phyloP scores from a whole-genome alignment of 2,888 invertebrate genomes.

The Hirtodrosophila trivittata region DNA sequence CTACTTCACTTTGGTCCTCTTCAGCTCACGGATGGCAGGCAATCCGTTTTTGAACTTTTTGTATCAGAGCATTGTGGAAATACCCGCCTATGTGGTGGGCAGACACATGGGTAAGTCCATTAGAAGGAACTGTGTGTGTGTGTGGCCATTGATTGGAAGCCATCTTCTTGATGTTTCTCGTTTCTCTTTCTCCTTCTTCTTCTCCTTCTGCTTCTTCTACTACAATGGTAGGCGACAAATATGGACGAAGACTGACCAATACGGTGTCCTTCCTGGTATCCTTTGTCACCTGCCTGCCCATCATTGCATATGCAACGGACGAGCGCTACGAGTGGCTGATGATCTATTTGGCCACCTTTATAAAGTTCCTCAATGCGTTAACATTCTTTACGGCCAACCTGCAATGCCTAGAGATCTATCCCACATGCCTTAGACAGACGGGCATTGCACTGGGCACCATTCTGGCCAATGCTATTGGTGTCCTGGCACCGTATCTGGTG shows the following conservation, averaged over 20 bases:
- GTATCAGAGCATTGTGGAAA: conserved; percentile 86
- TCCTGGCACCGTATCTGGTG: conserved; percentile 87
- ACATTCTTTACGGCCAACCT: conserved; percentile 86
- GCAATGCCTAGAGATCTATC: conserved; percentile 88
- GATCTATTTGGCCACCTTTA: conserved; percentile 83
- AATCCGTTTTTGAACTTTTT: conserved; percentile 88
- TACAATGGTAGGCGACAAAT: conserved; percentile 83
- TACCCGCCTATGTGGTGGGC: conserved; percentile 87
- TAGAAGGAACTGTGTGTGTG: conserved; percentile 6
- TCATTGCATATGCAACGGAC: conserved; percentile 83
- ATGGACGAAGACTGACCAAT: conserved; percentile 85
- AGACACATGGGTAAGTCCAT: conserved; percentile 83
- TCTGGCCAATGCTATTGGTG: conserved; percentile 85
- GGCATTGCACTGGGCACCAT: conserved; percentile 87
- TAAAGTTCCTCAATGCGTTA: conserved; percentile 85
- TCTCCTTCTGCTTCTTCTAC: not conserved
- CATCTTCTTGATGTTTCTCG: conserved; percentile 13
- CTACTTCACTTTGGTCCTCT: conserved; percentile 85
- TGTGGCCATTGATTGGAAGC: conserved; percentile 52
- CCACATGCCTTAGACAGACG: conserved; percentile 87
- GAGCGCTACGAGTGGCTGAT: conserved; percentile 76
- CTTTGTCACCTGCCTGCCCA: conserved; percentile 83
- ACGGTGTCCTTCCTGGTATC: conserved; percentile 84
- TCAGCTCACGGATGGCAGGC: conserved; percentile 85
- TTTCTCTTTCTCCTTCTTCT: not conserved